Base-by-base conservation (phyloP, 2,113 vertebrate species). In the Cavia porcellus region DNA sequence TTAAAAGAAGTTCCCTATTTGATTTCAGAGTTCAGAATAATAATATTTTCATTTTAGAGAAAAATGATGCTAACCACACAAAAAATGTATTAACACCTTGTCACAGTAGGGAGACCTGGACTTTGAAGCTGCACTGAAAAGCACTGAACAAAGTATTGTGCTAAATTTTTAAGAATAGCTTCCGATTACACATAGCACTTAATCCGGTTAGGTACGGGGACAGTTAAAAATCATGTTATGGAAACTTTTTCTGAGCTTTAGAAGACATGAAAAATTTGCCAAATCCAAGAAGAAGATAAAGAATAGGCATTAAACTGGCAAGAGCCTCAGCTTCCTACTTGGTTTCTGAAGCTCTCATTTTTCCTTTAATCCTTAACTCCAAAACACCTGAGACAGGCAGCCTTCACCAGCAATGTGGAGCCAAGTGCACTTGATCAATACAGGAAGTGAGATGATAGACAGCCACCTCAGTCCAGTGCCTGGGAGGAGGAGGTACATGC, bases 41-140 rank as follows among this genome's bases (percentile, higher is more conserved):
- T 83, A 52, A 9, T 38, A 24, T 50, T 80, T 96, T 92, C 13
- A 85, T 81, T 95, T 45, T 85, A 28, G 25, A 80, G 85, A 87
- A 72, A 84, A 57, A 5, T 64, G 47, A 64, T 57, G 22, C 4
- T 82, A 57, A 45, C 47, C 7, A 75, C 20, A 64, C 70, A 52
- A 70, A 52, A 70, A 89, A 66, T 19, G 8, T 50, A 30, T 13
- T n/a, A n/a, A 55, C 1, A 55, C 20, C 25, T 55, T 86, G 35
- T 88, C 35, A 35, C 10, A 35, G 15, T 55, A 19, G 25, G 0
- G 19, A 83, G 19, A 77, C 15, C 28, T 15, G 17, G 17, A 3
- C 35, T 28, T 89, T 79, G 6, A 2, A 70, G 1, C 35, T n/a
- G 22, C 24, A 47, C 6, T 42, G 55, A 86, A 68, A 35, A 66